phyloP scores from a whole-genome alignment of 2,113 vertebrate species.

The Cyprinus carpio region DNA sequence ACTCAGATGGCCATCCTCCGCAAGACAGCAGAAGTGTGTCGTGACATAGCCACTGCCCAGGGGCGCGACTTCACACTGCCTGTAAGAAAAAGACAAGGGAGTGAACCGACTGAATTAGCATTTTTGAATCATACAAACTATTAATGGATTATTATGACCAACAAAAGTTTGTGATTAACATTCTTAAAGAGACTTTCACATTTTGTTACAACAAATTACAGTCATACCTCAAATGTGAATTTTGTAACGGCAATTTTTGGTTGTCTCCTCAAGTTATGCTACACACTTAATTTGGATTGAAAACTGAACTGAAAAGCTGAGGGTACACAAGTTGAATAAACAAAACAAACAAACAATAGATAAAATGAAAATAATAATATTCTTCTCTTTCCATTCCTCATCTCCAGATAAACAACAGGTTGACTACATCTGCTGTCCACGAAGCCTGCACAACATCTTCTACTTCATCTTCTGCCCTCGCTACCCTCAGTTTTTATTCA shows the following conservation, averaged over 20 bases:
- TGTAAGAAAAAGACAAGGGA: background rate
- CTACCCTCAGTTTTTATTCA: background rate
- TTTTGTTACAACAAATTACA: no score
- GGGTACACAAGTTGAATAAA: no score
- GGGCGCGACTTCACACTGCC: background rate
- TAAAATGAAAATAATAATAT: background rate
- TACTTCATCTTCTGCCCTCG: background rate
- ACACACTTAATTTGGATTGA: background rate
- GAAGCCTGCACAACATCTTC: background rate
- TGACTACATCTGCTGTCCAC: background rate
- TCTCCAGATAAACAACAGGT: background rate
- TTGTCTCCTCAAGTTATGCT: no score
- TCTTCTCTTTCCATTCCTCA: background rate
- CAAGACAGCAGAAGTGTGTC: conserved; percentile 25
- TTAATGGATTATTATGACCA: background rate
- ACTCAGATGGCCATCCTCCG: conserved; percentile 3
- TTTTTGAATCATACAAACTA: no score
- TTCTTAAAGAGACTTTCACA: no score
- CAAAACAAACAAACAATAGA: background rate
- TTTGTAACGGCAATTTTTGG: no score
- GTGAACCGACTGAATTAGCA: no score
- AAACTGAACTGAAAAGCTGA: background rate
- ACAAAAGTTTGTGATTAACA: no score
- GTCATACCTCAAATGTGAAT: no score
- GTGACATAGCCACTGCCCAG: background rate